These are phyloP conservation scores for Aspidoscelis tigris DNA, from an alignment of 2,113 vertebrate species.

Conservation along the genomic window DNA sequence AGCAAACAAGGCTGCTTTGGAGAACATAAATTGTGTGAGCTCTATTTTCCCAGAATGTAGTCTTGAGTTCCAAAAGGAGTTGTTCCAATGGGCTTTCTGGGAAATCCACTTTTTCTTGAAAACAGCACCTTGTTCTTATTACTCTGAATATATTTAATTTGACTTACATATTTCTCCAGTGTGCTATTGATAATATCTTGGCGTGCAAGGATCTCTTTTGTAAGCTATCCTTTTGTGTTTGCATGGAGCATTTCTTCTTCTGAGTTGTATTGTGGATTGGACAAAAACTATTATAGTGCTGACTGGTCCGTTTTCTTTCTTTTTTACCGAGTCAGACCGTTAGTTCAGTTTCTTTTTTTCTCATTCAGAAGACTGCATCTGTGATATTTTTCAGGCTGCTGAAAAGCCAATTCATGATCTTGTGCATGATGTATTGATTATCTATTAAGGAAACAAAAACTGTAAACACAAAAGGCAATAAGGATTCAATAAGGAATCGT, in stretches of 20 bases:
- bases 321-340: slow-evolving; percentile 19
- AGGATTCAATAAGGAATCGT: background rate
- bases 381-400: background rate
- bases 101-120: slow-evolving; percentile 20
- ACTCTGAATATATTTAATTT: slow-evolving; percentile 37
- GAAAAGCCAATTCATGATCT: slow-evolving; percentile 1
- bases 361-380: background rate
- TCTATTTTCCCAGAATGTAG: background rate
- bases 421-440: background rate
- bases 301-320: slow-evolving; percentile 6
- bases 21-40: background rate
- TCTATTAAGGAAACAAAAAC: background rate
- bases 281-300: slow-evolving; percentile 34
- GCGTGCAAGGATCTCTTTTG: slow-evolving; percentile 24
- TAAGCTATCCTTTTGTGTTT: slow-evolving; percentile 15
- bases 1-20: background rate
- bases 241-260: slow-evolving; percentile 8
- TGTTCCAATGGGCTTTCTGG: background rate
- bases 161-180: background rate
- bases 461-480: background rate
- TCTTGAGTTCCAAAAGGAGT: background rate
- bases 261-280: slow-evolving; percentile 2
- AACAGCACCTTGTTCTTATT: slow-evolving; percentile 18
- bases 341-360: slow-evolving; percentile 10
- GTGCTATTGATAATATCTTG: slow-evolving; percentile 17